Conservation (phyloP, 2,113 vertebrate genomes). For the Cathartes aura region DNA sequence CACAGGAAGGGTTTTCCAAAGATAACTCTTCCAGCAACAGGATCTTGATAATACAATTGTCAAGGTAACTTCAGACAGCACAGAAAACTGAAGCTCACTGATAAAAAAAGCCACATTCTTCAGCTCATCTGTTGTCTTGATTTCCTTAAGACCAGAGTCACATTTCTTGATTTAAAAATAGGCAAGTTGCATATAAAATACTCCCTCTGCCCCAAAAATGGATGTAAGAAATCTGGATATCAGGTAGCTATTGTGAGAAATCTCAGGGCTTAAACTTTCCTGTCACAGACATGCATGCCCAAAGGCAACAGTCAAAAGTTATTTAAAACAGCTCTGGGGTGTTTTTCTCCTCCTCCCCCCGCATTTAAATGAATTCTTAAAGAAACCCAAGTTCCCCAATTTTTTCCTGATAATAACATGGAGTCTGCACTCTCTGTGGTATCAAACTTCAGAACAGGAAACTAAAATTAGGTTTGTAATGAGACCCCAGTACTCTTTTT, state of each 20-base stretch:
- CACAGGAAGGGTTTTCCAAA: not conserved
- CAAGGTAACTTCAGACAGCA: not conserved
- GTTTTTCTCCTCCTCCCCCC: not conserved
- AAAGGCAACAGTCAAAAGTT: not conserved
- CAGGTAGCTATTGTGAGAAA: not conserved
- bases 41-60: not conserved
- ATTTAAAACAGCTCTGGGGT: not conserved
- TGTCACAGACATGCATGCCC: not conserved
- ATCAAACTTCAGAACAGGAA: not conserved
- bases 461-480: not conserved
- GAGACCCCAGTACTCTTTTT: not conserved
- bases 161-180: not conserved
- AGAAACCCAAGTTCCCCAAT: not conserved
- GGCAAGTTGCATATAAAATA: not conserved
- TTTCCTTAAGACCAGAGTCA: not conserved
- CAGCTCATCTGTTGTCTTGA: not conserved
- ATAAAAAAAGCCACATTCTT: not conserved
- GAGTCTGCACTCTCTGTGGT: not conserved
- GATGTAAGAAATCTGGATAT: not conserved
- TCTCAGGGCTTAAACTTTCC: not conserved
- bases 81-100: not conserved
- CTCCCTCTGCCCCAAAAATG: not conserved
- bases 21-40: not conserved
- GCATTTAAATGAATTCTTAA: not conserved
- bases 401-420: not conserved